A percentile compares a stretch with the other conserved stretches of the same genome.
These are phyloP conservation scores for Taenioides sp. DNA, from an alignment of 2,797 vertebrate genomes.

Conservation along the genomic window DNA sequence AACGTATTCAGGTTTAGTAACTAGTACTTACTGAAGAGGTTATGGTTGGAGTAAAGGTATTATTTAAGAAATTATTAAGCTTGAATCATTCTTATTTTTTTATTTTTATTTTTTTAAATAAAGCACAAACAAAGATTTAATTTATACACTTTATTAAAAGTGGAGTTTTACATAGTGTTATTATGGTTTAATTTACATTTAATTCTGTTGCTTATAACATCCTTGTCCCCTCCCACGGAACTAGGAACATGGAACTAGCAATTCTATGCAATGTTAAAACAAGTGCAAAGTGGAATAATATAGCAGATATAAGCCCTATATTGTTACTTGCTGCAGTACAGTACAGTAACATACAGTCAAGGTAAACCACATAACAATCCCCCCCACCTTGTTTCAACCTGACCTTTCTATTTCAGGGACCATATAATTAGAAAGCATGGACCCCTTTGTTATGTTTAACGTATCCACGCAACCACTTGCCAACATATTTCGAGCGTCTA, in stretches of 20 bases:
- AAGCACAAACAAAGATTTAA: too few relatives aligned
- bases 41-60: too few relatives aligned
- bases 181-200: not conserved
- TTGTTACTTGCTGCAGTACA: constrained; percentile 7
- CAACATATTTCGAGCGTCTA: constrained; percentile 63
- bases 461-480: constrained; percentile 71
- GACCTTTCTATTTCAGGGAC: constrained; percentile 76
- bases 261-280: not conserved
- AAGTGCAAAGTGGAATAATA: not conserved
- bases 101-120: too few relatives aligned
- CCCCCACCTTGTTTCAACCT: constrained; percentile 56
- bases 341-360: constrained; percentile 51
- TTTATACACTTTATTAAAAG: too few relatives aligned
- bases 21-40: too few relatives aligned
- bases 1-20: too few relatives aligned
- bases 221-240: not conserved
- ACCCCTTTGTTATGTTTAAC: constrained; percentile 74
- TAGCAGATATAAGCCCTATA: not conserved
- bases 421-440: constrained; percentile 70
- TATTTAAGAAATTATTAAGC: too few relatives aligned
- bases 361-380: constrained; percentile 59
- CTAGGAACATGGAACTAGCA: not conserved
- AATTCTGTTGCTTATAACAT: not conserved
- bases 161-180: too few relatives aligned
- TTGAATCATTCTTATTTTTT: too few relatives aligned